Evolutionary conservation across 2,113 vertebrate species (phyloP), one percentile per base, ranked within the genome.

Genomic region (Rhinolophus ferrumequinum): DNA sequence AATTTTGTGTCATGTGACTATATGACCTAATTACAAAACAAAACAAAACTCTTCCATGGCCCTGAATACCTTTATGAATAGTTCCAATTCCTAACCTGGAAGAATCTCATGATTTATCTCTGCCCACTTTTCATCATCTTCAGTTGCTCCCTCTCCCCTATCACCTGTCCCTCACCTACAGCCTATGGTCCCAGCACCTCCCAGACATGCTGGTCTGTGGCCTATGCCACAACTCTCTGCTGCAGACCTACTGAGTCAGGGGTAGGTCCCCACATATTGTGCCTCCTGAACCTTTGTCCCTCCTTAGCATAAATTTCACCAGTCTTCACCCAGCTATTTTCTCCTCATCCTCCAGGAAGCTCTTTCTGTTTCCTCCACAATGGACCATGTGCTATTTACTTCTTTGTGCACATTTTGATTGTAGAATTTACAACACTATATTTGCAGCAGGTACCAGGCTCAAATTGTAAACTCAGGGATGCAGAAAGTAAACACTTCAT

Each of bases 131-230:
- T 5, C 11, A 89, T 84, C 47, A 24, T 38, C 26, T 54, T 21
- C 15, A 60, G 15, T 21, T 67, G 12, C 14, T 64, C 9, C 50
- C 16, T 6, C n/a, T 58, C 0, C 9, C 41, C 1, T 0, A 14
- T 30, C 2, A 2, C 11, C 9, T 1, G 5, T 52, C 8, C 11
- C 19, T 10, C 14, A 4, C 2, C 6, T 22, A 14, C 9, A 33
- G 5, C 4, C 54, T 69, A 21, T 66, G 11, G 52, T 8, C 9
- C 47, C 33, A 38, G 14, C 13, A 62, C 16, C 9, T 38, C 21
- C 18, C 11, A 62, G 28, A 35, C 6, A 30, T 12, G 4, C 18
- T 24, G 38, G 41, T 33, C 30, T 87, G 28, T 30, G 50, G 14
- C 19, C 11, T 44, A 4, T 12, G 30, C 75, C 30, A 44, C 22